These are phyloP conservation scores for Anoplopoma fimbria DNA, from an alignment of 2,113 vertebrate species.

Conservation along the genomic window DNA sequence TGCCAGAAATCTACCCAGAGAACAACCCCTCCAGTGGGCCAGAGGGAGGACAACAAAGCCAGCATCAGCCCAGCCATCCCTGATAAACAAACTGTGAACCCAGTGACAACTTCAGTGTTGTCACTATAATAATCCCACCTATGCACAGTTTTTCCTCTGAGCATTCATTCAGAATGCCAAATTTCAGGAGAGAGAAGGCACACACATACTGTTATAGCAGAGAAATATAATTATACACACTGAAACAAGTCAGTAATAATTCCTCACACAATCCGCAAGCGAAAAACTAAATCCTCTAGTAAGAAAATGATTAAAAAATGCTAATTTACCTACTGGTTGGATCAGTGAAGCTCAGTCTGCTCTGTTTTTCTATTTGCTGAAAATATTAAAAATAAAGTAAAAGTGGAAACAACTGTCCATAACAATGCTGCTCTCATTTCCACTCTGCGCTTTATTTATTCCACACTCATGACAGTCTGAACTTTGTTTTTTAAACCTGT, in stretches of 20 bases:
- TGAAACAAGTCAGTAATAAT: background rate
- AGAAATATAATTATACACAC: background rate
- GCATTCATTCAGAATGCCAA: background rate
- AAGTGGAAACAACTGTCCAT: background rate
- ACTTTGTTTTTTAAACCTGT: background rate
- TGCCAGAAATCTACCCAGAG: too few species aligned
- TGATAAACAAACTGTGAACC: too few species aligned
- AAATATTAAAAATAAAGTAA: background rate
- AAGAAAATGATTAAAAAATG: background rate
- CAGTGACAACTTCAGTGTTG: too few species aligned
- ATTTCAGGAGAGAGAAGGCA: background rate
- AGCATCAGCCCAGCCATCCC: too few species aligned
- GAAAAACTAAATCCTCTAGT: background rate
- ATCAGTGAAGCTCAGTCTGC: background rate
- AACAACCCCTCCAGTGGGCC: too few species aligned
- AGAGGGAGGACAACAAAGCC: too few species aligned
- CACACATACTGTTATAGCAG: background rate
- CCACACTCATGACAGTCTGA: background rate
- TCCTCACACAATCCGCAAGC: background rate
- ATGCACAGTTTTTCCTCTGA: too few species aligned
- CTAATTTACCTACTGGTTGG: background rate
- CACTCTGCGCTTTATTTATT: background rate
- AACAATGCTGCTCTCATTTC: background rate
- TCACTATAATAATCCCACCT: too few species aligned
- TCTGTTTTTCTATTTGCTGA: background rate